Conservation (phyloP, 2,113 vertebrate species). For the Chamaetylas fuelleborni region DNA sequence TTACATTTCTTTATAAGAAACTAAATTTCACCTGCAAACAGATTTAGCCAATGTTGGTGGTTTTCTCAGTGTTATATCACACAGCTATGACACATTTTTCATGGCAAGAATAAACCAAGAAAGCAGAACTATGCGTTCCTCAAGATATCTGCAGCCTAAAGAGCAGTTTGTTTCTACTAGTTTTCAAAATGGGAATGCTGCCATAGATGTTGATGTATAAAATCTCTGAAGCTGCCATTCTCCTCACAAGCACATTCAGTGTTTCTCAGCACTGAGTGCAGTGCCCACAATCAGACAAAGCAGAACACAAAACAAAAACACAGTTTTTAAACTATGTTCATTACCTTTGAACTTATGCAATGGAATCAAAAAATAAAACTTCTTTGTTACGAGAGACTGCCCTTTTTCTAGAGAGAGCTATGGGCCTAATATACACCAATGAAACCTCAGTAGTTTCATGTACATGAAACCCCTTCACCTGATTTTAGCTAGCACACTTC, state of each 20-base stretch:
- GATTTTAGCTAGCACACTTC: not conserved
- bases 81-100: constrained; percentile 9
- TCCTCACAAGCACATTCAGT: not conserved
- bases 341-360: not conserved
- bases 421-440: too few relatives aligned
- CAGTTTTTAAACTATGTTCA: not conserved
- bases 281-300: not conserved
- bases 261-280: not conserved
- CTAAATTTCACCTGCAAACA: not conserved
- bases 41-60: not conserved
- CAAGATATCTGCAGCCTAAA: not conserved
- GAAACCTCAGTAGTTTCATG: too few relatives aligned
- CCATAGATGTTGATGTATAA: not conserved
- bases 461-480: not conserved
- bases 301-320: not conserved
- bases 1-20: not conserved
- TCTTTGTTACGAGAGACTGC: not conserved
- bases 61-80: not conserved
- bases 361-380: not conserved
- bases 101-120: not conserved
- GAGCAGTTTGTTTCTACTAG: not conserved
- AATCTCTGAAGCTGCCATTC: not conserved
- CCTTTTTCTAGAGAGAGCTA: not conserved
- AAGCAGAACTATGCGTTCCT: not conserved
- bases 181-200: not conserved